Base-by-base conservation (phyloP, 2,888 invertebrate species). In the Sminthurinus aureus region DNA sequence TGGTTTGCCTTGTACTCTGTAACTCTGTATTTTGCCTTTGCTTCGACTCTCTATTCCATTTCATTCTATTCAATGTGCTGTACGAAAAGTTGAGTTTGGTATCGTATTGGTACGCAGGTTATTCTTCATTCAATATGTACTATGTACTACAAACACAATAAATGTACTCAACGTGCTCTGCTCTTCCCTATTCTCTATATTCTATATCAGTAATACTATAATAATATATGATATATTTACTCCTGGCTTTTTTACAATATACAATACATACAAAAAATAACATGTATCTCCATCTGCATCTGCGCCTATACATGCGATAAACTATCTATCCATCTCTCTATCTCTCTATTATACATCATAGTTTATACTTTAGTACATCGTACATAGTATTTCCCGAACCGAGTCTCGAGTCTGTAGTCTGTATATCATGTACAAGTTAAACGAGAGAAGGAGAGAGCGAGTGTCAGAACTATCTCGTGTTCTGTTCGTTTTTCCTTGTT, bases 401-500 rank as follows among this genome's bases (percentile, higher is more conserved):
- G 38, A 38, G 6, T n/a, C n/a, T n/a, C n/a, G n/a, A n/a, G n/a
- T n/a, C n/a, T n/a, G n/a, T n/a, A n/a, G n/a, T n/a, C n/a, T n/a
- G n/a, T n/a, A n/a, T n/a, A n/a, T n/a, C n/a, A 52, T 52, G 13
- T 58, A 58, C 18, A 58, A 3, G 13, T 18, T 58, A 58, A 58
- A 58, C 13, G 18, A 58, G 13, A 58, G 58, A 58, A 13, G 18
- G 4, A 2, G 58, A 58, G 58, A 58, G 24, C 69, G 69, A 79
- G 38, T 79, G 79, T 80, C 73, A 80, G 71, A 80, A 80, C 24
- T 80, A 80, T 66, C 22, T 51, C 51, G 66, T 67, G 79, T 52
- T 50, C 50, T 50, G 15, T 73, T 15, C 24, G 6, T n/a, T n/a
- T n/a, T 1, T 38, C 3, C 6, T 15, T 24, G 73, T 73, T 38